Base-by-base conservation (phyloP, 2,797 vertebrate species). In the Lepus townsendii region DNA sequence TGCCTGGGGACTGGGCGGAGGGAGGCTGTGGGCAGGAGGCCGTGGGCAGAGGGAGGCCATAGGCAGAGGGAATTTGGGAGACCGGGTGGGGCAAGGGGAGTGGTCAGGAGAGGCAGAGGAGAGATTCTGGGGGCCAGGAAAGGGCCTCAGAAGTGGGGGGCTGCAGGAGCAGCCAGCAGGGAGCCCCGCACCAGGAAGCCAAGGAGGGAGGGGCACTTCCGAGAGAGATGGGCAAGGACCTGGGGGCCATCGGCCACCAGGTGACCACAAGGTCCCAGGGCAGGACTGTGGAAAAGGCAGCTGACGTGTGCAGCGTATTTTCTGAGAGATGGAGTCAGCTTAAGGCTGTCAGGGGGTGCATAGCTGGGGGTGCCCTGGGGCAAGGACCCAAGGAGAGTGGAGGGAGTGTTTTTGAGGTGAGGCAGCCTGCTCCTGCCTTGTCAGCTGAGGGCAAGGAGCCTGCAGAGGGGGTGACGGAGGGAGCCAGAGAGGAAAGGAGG, bases 361-460 rank as follows among this genome's bases (percentile, higher is more conserved):
- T 54, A 60, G 32, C 73, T 16, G 2, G 35, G 42, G 32, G 7
- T 66, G 26, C 66, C 9, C 54, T 11, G 66, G 57, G 32, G 4
- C 5, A 69, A 69, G 50, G n/a, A 71, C 35, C 69, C 85, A 27
- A n/a, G 83, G 54, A 68, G 35, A 24, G 1, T 5, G 22, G 79
- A 90, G 68, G 72, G 50, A 57, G 88, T 85, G 52, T 71, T 89
- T 69, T 47, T 91, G 88, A 93, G 54, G 65, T 50, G 71, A 79
- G 71, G 52, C 26, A 83, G 78, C 38, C 78, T 91, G 63, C 85
- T 91, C 63, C 30, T 68, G 79, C 84, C 90, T 47, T 95, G 77
- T 93, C 47, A 83, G 30, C 62, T 7, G 69, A 88, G 65, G 54
- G 75, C 32, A 13, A 47, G 60, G 57, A 75, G 79, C 79, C 75